These are phyloP conservation scores for Thereuonema tuberculata DNA, from an alignment of 1,140 invertebrate genomes.

Conservation along the genomic window DNA sequence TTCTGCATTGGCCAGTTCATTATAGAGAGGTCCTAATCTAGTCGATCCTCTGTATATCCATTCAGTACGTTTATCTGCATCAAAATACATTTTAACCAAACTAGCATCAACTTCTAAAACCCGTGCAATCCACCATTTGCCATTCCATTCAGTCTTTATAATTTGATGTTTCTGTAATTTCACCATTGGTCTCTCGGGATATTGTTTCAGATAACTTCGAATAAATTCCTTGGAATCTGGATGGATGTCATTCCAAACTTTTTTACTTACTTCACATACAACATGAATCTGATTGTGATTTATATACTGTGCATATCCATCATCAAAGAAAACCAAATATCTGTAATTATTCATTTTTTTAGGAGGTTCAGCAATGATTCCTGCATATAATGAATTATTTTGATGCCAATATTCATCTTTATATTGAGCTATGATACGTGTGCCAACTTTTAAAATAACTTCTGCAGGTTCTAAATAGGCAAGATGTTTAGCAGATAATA, in stretches of 20 bases:
- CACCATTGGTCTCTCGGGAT: too few relatives aligned
- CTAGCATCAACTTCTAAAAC: conserved; percentile 75
- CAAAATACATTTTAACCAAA: conserved; percentile 72
- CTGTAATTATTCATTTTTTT: conserved; percentile 60
- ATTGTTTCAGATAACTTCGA: conserved; percentile 63
- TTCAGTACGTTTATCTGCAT: conserved; percentile 57
- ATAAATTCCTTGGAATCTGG: conserved; percentile 67
- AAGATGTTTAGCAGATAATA: not conserved
- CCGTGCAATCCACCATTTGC: conserved; percentile 58
- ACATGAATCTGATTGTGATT: conserved; percentile 50
- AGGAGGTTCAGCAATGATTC: conserved; percentile 74
- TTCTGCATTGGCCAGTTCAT: conserved; percentile 51
- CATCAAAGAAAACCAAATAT: conserved; percentile 92
- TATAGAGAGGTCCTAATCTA: conserved; percentile 60
- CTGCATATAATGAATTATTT: conserved; percentile 55
- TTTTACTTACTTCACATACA: conserved; percentile 49
- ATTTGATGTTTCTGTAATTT: too few relatives aligned
- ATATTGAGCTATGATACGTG: conserved; percentile 44
- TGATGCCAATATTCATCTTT: conserved; percentile 40
- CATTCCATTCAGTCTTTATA: too few relatives aligned
- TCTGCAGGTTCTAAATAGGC: not conserved
- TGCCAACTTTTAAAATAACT: not conserved
- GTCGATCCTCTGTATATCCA: conserved; percentile 91
- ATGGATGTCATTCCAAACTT: conserved; percentile 81
- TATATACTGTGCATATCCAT: conserved; percentile 85